phyloP scores from a whole-genome alignment of 2,797 vertebrate genomes.

The Loriculus beryllinus region DNA sequence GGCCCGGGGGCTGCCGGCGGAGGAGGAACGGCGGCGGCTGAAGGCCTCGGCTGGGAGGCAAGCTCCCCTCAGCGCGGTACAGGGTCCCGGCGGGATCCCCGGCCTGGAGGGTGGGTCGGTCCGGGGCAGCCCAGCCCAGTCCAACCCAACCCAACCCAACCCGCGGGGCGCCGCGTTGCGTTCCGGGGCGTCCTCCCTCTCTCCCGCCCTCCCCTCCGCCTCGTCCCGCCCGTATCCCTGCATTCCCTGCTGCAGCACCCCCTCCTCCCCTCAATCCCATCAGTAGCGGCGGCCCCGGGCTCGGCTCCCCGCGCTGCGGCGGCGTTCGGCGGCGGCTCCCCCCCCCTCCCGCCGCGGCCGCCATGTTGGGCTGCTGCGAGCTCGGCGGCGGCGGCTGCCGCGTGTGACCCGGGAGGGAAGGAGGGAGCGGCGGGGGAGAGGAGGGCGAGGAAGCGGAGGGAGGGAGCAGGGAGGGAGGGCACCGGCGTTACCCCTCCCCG shows the following conservation, averaged over 20 bases:
- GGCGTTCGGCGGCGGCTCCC: background rate
- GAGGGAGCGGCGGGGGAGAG: constrained; percentile 39
- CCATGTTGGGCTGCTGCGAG: constrained; percentile 69
- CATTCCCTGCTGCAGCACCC: constrained; percentile 68
- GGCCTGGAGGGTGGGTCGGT: background rate
- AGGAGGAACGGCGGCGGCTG: too few relatives aligned
- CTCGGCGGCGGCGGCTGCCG: constrained; percentile 30
- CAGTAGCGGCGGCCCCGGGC: constrained; percentile 33
- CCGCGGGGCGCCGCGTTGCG: background rate
- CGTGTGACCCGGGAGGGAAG: background rate
- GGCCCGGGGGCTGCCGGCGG: background rate
- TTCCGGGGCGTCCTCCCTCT: background rate
- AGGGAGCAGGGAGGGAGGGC: constrained; percentile 18
- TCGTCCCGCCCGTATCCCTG: constrained; percentile 65
- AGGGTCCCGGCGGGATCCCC: background rate
- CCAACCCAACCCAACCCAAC: background rate
- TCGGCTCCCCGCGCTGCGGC: constrained; percentile 9
- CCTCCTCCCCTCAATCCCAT: constrained; percentile 37
- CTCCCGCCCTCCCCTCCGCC: background rate
- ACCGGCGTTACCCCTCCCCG: constrained; percentile 37
- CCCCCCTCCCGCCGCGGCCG: constrained; percentile 23
- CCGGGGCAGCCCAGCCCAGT: background rate
- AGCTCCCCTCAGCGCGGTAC: background rate
- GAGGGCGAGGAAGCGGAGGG: constrained; percentile 54
- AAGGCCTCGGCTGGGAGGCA: background rate